Base-by-base conservation (phyloP, 1,140 invertebrate genomes). In the Panonychus citri region DNA sequence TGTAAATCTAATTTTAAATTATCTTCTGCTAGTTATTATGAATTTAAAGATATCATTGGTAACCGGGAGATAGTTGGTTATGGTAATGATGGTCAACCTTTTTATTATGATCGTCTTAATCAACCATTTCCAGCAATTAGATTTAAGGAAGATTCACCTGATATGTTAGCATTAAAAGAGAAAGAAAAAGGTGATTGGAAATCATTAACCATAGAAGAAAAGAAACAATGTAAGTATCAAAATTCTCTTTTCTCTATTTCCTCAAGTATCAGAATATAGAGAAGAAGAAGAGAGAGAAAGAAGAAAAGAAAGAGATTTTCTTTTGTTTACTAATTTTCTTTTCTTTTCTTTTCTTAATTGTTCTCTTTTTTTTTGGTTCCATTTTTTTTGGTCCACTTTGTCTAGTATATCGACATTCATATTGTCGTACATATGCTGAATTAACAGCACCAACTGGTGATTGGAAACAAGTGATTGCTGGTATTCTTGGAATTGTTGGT, bases 101-200 rank as follows among this genome's bases (percentile, higher is more conserved):
- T 65, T 63, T 97, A 96, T 62, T 69, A 78, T 1, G 93, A 97
- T 68, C 70, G 78, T 56, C 49, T 70, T 5, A 82, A 83, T 62
- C 83, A 78, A 65, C 93, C 91, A 19, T 74, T 84, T 69, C 90
- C 90, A n/a, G 84, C 87, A 46, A 78, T 96, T 58, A 76, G 90
- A 56, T 97, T 83, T 73, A 81, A 77, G 64, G 67, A 69, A 57
- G 66, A 69, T 54, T 66, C 66, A 3, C 24, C 66, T 26, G 71
- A 73, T 50, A 51, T 72, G 39, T 60, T 83, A 77, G 78, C 76
- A 37, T 71, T 97, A 43, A 76, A 78, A 59, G 78, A 87, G 65
- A 96, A 95, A 68, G 90, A 96, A 70, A 86, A 86, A 85, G 86
- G 83, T 30, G 89, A 95, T 67, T 97, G 93, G 93, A 83, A 81